Conservation (phyloP, 23 tunicate genomes). For the Styela plicata region DNA sequence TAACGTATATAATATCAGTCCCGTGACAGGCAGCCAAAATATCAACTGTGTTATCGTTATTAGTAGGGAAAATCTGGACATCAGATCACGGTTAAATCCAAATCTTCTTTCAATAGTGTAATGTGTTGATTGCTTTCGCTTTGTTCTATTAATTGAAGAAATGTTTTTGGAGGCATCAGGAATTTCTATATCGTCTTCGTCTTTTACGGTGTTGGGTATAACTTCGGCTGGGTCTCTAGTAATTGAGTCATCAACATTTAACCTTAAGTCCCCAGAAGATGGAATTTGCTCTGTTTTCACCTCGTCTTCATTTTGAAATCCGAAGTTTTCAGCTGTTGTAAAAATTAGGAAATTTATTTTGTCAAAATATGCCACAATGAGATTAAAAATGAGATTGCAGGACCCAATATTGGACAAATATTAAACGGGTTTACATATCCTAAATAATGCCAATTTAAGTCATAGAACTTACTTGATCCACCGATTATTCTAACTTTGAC, state of each 20-base stretch:
- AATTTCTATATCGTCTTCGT: too few relatives aligned
- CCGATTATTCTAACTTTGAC: neutral
- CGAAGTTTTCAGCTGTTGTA: neutral
- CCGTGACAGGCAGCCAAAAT: conserved; percentile 7
- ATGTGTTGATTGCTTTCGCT: neutral
- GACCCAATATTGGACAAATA: too few relatives aligned
- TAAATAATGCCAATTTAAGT: too few relatives aligned
- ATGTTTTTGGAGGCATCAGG: too few relatives aligned
- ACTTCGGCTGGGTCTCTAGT: neutral
- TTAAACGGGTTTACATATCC: too few relatives aligned
- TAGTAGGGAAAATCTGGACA: neutral
- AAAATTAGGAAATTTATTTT: too few relatives aligned
- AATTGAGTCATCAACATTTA: neutral
- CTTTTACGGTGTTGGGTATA: neutral
- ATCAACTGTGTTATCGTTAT: neutral
- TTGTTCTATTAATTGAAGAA: too few relatives aligned
- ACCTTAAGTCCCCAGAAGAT: neutral
- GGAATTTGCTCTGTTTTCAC: neutral
- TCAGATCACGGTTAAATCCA: conserved; percentile 11
- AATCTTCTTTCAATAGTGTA: conserved; percentile 6
- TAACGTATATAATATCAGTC: neutral
- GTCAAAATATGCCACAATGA: too few relatives aligned
- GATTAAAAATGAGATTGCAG: too few relatives aligned
- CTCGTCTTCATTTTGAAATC: neutral
- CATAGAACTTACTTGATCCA: neutral